Evolutionary conservation across 35 echinoderm and acorn worm species (phyloP).

Genomic region (Apostichopus japonicus): DNA sequence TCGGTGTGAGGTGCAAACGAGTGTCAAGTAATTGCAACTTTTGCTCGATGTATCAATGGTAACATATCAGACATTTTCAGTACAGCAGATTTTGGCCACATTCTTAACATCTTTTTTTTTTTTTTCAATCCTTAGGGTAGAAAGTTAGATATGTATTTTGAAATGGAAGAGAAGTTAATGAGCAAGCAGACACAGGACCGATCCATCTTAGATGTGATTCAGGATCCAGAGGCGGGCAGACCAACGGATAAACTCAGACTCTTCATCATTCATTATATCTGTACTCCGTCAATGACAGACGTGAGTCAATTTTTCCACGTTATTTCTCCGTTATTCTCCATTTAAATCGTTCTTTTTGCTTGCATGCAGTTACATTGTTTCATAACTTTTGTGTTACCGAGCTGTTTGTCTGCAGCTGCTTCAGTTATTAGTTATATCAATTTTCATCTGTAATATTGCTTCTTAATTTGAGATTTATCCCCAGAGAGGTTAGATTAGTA

Average conservation of each 20-base stretch:
- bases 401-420: too few species aligned
- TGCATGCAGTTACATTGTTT: too few species aligned
- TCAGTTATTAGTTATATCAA: too few species aligned
- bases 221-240: constrained; percentile 91
- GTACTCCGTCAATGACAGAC: constrained; percentile 74
- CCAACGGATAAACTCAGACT: constrained; percentile 91
- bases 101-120: neutral
- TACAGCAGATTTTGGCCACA: too few species aligned
- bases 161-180: constrained; percentile 98
- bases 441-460: neutral
- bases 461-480: neutral
- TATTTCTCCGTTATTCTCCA: too few species aligned
- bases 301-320: constrained; percentile 54
- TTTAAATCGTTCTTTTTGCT: too few species aligned
- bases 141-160: constrained; percentile 98
- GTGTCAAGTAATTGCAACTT: too few species aligned
- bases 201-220: constrained; percentile 90
- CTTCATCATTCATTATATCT: constrained; percentile 94
- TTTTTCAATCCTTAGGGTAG: constrained; percentile 59
- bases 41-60: too few species aligned
- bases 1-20: too few species aligned
- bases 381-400: too few species aligned
- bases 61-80: too few species aligned
- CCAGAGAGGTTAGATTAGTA: too few species aligned
- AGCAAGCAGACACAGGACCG: constrained; percentile 92